Base-by-base conservation (phyloP, 2,888 invertebrate genomes). In the Clunio marinus region DNA sequence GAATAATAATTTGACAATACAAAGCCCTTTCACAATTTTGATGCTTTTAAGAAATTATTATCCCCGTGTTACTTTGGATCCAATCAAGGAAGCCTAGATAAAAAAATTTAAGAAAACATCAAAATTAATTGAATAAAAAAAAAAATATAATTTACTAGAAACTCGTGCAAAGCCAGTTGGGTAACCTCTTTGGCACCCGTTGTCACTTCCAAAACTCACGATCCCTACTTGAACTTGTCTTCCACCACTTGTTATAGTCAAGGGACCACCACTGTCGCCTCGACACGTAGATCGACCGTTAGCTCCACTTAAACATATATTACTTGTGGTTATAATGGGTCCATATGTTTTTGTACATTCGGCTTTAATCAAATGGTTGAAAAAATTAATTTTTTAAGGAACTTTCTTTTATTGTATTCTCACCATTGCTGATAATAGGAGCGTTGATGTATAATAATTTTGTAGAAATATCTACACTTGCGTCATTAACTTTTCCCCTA, bases 181-280 rank as follows among this genome's bases (percentile, higher is more conserved):
- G 13, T 41, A 58, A 2, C 27, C 27, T 37, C 10, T n/a, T 41
- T 37, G 41, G 13, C 68, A 68, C 8, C 58, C 58, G 1, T 5
- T 25, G 7, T 66, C 55, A n/a, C 25, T 37, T 24, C 68, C 68
- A 27, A 68, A 68, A 28, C 68, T 68, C 27, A 68, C 68, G n/a
- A 68, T 68, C 37, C 68, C 68, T 8, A 41, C 20, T 4, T 35
- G 58, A 15, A 22, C 20, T 68, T 46, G 58, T n/a, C 17, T n/a
- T 1, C 15, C 55, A 41, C 37, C 32, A 7, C 13, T 10, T 4
- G 10, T 5, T 20, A 57, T 58, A 4, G 68, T 68, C 2, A 58
- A 10, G 1, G 51, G 55, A 15, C 66, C 66, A 4, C 46, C 51
- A 8, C 10, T n/a, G 15, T 51, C 63, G 17, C 15, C 51, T 51